Evolutionary conservation across 1,140 invertebrate species (phyloP), one percentile per base, ranked within the genome.

Genomic region (Diploscapter pachys): DNA sequence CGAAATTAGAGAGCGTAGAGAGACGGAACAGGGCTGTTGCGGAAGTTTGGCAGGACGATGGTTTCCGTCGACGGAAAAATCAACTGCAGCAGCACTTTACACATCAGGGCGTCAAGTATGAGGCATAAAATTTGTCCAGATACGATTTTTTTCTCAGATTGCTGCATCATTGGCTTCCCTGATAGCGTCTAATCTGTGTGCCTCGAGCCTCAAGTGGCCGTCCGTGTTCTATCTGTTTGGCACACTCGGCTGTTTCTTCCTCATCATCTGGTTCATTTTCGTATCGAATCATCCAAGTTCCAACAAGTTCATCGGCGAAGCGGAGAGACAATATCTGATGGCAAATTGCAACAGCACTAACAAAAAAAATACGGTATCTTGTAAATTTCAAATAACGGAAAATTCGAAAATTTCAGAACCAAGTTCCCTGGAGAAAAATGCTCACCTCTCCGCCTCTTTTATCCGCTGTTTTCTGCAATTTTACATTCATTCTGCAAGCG

Each of bases 171-270:
- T 71, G 54, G 64, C 57, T 49, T 71, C 57, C 50, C 4, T 77
- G 4, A 56, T 77, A 31, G 75, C 72, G 9, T 49, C 72, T 48
- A 48, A 52, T 76, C 70, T 74, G 4, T 74, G 72, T 56, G 72
- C 50, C 53, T 5, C 49, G 5, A 57, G 56, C 50, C 56, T 56
- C 4, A 69, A 69, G 53, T 74, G 72, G 72, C 73, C 72, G 31
- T 51, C 63, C 49, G 63, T 77, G 48, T 75, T 76, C 72, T 75
- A 77, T 31, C n/a, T 76, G 4, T 75, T 77, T 48, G 73, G 73
- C 4, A 31, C 53, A 4, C 6, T 75, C 48, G 73, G 75, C 50
- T 49, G 48, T 5, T 5, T 77, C 4, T 75, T 71, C 72, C 50
- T 75, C n/a, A 53, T 75, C 54, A 5, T 75, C 6, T 75, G 73